Evolutionary conservation across 2,888 invertebrate species (phyloP), one percentile per base, ranked within the genome.

Genomic region (Campoplex nolae): DNA sequence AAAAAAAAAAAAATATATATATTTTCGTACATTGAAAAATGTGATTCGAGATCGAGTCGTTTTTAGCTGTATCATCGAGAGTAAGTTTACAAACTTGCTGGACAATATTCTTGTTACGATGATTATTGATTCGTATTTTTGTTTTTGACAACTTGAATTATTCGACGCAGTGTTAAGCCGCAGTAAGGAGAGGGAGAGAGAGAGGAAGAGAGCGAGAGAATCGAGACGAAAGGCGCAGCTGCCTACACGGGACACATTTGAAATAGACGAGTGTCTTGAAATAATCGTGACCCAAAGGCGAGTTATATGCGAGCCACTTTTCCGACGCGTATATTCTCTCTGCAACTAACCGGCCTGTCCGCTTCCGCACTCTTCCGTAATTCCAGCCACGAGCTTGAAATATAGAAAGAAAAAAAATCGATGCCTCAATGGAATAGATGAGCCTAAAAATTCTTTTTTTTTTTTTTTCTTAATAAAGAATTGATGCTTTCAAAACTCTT

Each of bases 231-330:
- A 93, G 92, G 91, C 91, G 93, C 92, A 94, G 92, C 92, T 90
- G 92, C 92, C 86, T 81, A 84, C 77, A 77, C 88, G 85, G 91
- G 92, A 92, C 91, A 91, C 93, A 94, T 94, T 94, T 93, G 93
- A 94, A 94, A 94, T 94, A 93, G 93, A 94, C 92, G 91, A 88
- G 92, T 92, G 92, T 91, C 94, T 94, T 94, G 94, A 94, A 94
- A 94, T 94, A 94, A 94, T 94, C 93, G 90, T 94, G 94, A 94
- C 93, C 94, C 93, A 94, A 93, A 94, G 93, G 92, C 73, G 65
- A 73, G 73, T 92, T 93, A 91, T 90, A 90, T 65, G 87, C 87
- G 87, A 89, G 88, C 89, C 88, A 88, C 88, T 88, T 90, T 89
- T 85, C 90, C 88, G 28, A 70, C 76, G 84, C 82, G 70, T 76